phyloP scores from a whole-genome alignment of 1,140 invertebrate genomes.

The Drosophila baimaii region DNA sequence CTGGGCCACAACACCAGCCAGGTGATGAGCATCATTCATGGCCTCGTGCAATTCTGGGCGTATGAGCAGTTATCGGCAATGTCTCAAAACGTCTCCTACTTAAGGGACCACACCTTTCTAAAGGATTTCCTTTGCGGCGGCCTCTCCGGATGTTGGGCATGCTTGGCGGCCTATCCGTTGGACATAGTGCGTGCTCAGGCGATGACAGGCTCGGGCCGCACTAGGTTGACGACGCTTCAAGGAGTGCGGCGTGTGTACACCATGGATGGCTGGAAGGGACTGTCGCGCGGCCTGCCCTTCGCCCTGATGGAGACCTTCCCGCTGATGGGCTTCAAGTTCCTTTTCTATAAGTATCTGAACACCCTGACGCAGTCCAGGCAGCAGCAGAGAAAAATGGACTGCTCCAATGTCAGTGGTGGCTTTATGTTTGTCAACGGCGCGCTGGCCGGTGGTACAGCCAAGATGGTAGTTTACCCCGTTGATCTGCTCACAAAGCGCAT shows the following conservation, averaged over 20 bases:
- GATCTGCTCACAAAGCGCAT: conserved; percentile 5
- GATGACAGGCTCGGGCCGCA: neutral
- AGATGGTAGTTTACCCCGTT: conserved; percentile 3
- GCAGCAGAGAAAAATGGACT: neutral
- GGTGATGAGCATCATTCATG: conserved; percentile 2
- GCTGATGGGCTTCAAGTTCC: conserved; percentile 5
- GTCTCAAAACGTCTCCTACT: neutral
- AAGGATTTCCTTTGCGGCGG: conserved; percentile 1
- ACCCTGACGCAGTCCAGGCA: neutral
- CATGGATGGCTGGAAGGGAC: conserved; percentile 3
- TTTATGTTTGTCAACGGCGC: neutral
- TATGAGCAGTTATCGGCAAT: conserved; percentile 4
- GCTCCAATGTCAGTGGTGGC: neutral
- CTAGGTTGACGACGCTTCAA: neutral
- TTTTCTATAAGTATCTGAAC: conserved; percentile 10
- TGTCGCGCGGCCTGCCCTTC: neutral
- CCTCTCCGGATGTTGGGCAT: neutral
- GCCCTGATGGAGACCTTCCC: neutral
- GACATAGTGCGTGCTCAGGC: neutral
- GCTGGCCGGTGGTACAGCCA: conserved; percentile 1
- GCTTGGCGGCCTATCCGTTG: neutral
- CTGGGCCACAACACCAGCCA: conserved; percentile 5
- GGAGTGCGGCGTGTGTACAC: neutral
- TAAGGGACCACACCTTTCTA: neutral
- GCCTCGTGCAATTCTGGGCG: conserved; percentile 1